These are phyloP conservation scores for Anguilla anguilla DNA, from an alignment of 2,797 vertebrate species.

Conservation along the genomic window DNA sequence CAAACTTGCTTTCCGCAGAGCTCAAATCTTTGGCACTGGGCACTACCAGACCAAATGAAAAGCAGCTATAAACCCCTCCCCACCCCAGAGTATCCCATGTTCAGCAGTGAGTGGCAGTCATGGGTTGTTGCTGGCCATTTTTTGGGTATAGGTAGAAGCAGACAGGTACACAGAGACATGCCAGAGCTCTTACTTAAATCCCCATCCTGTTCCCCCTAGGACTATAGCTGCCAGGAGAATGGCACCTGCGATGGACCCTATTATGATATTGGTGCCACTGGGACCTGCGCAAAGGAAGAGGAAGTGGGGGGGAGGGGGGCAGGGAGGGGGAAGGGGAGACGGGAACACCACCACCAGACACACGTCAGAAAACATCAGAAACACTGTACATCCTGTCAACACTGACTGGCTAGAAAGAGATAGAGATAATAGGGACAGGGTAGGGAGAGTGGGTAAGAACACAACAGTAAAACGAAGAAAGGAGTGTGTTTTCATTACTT, in stretches of 20 bases:
- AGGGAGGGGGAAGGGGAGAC: background rate
- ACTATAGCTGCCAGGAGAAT: slow-evolving; percentile 95
- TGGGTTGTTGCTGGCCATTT: slow-evolving; percentile 71
- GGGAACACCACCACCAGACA: slow-evolving; percentile 29
- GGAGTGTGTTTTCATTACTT: slow-evolving; percentile 27
- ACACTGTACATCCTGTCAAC: slow-evolving; percentile 34
- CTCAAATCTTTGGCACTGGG: background rate
- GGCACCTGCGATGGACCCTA: slow-evolving; percentile 94
- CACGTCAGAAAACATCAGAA: slow-evolving; percentile 31
- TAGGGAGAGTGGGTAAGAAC: slow-evolving; percentile 5
- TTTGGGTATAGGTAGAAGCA: slow-evolving; percentile 67
- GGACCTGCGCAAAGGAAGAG: slow-evolving; percentile 80
- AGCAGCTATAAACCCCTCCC: background rate
- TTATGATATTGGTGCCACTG: slow-evolving; percentile 98
- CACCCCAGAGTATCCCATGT: background rate
- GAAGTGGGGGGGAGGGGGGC: slow-evolving; percentile 34
- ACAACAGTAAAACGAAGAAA: slow-evolving; percentile 17
- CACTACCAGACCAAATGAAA: background rate
- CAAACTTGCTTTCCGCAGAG: background rate
- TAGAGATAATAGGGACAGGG: background rate
- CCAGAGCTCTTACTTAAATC: slow-evolving; percentile 91
- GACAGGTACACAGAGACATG: slow-evolving; percentile 34
- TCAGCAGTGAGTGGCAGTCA: slow-evolving; percentile 25
- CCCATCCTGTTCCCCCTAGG: slow-evolving; percentile 97
- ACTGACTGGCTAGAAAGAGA: slow-evolving; percentile 25